These are phyloP conservation scores for Aurelia aurita DNA, from an alignment of 30 jellyfish, hydroid and myxozoan genomes.

Conservation along the genomic window DNA sequence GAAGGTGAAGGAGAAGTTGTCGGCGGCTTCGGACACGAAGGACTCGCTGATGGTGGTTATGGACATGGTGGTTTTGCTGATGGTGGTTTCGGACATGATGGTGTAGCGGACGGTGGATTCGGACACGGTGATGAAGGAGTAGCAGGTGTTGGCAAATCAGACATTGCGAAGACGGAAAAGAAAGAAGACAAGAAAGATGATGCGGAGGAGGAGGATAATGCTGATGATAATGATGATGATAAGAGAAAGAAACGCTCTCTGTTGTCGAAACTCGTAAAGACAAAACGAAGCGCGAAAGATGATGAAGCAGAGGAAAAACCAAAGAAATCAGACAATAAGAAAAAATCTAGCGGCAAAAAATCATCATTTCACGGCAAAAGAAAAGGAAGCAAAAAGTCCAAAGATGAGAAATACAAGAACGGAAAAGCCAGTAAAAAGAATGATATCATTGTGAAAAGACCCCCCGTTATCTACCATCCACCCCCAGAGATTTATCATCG, in stretches of 20 bases:
- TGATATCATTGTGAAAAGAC: conserved; percentile 96
- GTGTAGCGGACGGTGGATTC: conserved; percentile 20
- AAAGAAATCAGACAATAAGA: conserved; percentile 40
- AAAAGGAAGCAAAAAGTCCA: conserved; percentile 45
- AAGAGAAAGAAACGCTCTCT: conserved; percentile 56
- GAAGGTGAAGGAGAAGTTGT: conserved; percentile 24
- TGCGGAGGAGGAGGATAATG: conserved; percentile 5
- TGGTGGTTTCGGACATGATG: conserved; percentile 19
- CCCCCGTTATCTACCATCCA: conserved; percentile 99
- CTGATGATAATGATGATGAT: conserved; percentile 15
- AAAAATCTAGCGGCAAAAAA: conserved; percentile 50
- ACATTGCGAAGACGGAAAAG: conserved; percentile 18
- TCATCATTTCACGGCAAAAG: conserved; percentile 41
- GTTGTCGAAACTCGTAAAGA: conserved; percentile 49
- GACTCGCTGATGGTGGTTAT: conserved; percentile 16
- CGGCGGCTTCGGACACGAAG: conserved; percentile 23
- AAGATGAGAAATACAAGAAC: conserved; percentile 59
- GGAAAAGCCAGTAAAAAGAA: conserved; percentile 91
- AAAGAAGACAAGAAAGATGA: conserved; percentile 8
- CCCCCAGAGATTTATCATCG: conserved; percentile 99
- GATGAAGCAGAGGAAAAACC: conserved; percentile 17
- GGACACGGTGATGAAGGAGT: conserved; percentile 52
- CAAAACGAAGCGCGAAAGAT: conserved; percentile 45
- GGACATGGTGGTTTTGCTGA: conserved; percentile 29
- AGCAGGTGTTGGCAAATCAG: conserved; percentile 59